Evolutionary conservation across 2,888 invertebrate genomes (phyloP), one percentile per base, ranked within the genome.

Genomic region (Orthosia cruda): DNA sequence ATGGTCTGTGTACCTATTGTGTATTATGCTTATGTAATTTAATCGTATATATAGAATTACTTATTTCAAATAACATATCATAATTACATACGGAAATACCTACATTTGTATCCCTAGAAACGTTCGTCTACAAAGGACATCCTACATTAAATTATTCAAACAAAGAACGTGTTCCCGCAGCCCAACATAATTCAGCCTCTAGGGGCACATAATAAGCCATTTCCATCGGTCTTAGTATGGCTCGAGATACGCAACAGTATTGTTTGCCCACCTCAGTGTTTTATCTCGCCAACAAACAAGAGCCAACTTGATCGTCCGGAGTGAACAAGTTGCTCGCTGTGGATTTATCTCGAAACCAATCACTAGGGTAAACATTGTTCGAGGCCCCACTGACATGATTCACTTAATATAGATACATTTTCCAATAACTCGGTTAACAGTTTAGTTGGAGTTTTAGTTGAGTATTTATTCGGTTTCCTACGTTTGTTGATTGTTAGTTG

Each of bases 291-390:
- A 74, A 84, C 78, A 81, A 87, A 87, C 90, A 89, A 85, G 83
- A 87, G 87, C 84, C 82, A 90, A 91, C 89, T 91, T 88, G 87
- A 90, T 90, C 87, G 87, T 82, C 77, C 71, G 69, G 69, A 84
- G 62, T 62, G 84, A 78, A 78, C 77, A 89, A 87, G 86, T 88
- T 88, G 84, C 76, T 81, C 83, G 79, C 67, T 86, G 88, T 65
- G 80, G 74, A 80, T 88, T 88, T 90, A 89, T 90, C 92, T 88
- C 71, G 83, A 81, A 88, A 89, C 89, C 92, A 92, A 93, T 93
- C 91, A 86, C 85, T 69, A 62, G 71, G 77, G 88, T 83, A 91
- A 93, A 92, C 89, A 91, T 87, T 90, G 89, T 89, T 88, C 78
- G 73, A 83, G 54, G 64, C 61, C 77, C 80, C 84, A 87, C 84